phyloP scores from a whole-genome alignment of 2,888 invertebrate genomes.

The Pyrrhia umbra region DNA sequence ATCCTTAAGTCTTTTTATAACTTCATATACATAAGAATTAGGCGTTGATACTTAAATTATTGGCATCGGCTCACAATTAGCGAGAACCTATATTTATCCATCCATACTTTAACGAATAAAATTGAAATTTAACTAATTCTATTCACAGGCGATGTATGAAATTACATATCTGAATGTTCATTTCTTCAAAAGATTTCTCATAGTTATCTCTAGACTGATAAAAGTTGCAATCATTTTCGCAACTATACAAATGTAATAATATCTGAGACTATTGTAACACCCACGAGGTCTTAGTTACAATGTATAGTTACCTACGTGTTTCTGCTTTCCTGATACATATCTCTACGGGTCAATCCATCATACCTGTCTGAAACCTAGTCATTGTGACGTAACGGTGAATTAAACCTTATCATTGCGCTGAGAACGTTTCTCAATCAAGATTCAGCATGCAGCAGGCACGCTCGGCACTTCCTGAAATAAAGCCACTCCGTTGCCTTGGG shows the following conservation, averaged over 20 bases:
- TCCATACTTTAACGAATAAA: background rate
- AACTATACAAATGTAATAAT: conserved; percentile 47
- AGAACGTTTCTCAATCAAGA: conserved; percentile 56
- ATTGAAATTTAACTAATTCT: conserved; percentile 1
- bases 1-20: conserved; percentile 39
- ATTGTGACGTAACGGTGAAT: conserved; percentile 55
- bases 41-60: conserved; percentile 29
- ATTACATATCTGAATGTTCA: conserved; percentile 23
- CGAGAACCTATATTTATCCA: background rate
- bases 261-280: conserved; percentile 56
- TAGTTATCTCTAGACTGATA: conserved; percentile 37
- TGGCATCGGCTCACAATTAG: background rate
- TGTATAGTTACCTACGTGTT: conserved; percentile 39
- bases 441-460: conserved; percentile 42
- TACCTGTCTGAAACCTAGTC: conserved; percentile 48
- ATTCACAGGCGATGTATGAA: conserved; percentile 1
- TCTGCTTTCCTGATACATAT: conserved; percentile 58
- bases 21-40: conserved; percentile 42
- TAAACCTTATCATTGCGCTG: conserved; percentile 41
- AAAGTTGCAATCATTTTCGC: conserved; percentile 50
- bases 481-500: conserved; percentile 35
- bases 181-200: conserved; percentile 42
- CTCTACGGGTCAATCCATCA: conserved; percentile 60
- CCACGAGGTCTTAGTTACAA: conserved; percentile 46
- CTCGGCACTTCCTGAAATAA: conserved; percentile 60